Conservation (phyloP, 2,797 vertebrate genomes). For the Karalla daura region DNA sequence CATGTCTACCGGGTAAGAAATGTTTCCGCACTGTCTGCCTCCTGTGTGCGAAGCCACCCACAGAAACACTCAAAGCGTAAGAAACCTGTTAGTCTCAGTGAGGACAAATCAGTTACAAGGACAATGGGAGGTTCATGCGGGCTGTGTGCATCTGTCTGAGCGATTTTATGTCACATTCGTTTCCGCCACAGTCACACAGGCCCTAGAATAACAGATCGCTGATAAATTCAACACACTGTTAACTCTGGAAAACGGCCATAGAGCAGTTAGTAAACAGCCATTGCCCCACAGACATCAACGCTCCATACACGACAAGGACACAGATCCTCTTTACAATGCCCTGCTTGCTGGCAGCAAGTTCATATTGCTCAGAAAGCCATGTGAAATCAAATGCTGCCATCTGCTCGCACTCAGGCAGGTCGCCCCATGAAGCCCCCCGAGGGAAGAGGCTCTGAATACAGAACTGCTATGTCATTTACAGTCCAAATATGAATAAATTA, state of each 20-base stretch:
- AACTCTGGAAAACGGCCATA: too few species aligned
- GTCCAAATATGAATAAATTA: neutral
- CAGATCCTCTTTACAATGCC: too few species aligned
- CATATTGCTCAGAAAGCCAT: neutral
- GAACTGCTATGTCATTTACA: neutral
- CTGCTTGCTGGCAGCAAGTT: neutral
- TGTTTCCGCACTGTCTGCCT: neutral
- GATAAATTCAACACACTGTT: too few species aligned
- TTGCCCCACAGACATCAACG: too few species aligned
- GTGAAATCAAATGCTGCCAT: neutral
- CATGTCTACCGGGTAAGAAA: neutral
- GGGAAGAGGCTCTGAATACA: neutral
- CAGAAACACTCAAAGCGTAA: slow-evolving; percentile 16
- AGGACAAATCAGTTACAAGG: slow-evolving; percentile 37
- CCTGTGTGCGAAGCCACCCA: slow-evolving; percentile 16
- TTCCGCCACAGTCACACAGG: too few species aligned
- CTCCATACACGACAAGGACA: too few species aligned
- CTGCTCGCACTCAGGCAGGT: slow-evolving; percentile 1
- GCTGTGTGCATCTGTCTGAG: slow-evolving; percentile 38
- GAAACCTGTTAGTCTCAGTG: slow-evolving; percentile 38
- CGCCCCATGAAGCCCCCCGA: neutral
- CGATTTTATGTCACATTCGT: too few species aligned
- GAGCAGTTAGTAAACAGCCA: too few species aligned
- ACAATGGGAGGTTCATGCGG: slow-evolving; percentile 40
- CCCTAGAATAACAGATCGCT: too few species aligned